These are phyloP conservation scores for Syngnathus scovelli DNA, from an alignment of 2,113 vertebrate genomes.

Conservation along the genomic window DNA sequence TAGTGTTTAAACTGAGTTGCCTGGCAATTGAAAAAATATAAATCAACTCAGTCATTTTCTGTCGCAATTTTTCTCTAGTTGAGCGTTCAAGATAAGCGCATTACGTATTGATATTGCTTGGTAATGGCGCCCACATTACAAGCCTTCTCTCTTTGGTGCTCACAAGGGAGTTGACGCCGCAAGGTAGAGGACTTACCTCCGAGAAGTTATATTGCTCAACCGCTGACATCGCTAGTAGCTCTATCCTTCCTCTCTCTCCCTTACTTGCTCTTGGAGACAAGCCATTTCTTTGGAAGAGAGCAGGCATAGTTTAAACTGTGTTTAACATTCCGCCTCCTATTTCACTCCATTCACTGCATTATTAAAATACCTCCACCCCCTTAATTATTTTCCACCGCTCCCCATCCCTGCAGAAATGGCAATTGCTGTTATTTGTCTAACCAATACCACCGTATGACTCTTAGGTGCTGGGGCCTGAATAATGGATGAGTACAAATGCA, in stretches of 20 bases:
- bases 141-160: constrained; percentile 26
- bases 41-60: constrained; percentile 26
- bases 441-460: constrained; percentile 57
- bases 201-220: constrained; percentile 52
- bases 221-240: constrained; percentile 38
- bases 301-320: constrained; percentile 55
- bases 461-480: constrained; percentile 58
- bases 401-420: constrained; percentile 56
- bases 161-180: constrained; percentile 25
- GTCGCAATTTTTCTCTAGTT: constrained; percentile 32
- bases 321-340: constrained; percentile 60
- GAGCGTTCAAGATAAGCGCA: constrained; percentile 30
- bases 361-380: constrained; percentile 57
- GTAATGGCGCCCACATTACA: constrained; percentile 34
- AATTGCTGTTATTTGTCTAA: constrained; percentile 74
- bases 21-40: constrained; percentile 20
- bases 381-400: constrained; percentile 58
- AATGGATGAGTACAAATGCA: constrained; percentile 69
- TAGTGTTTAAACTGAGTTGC: neutral
- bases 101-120: constrained; percentile 18
- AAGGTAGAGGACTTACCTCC: constrained; percentile 49
- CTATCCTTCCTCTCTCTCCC: constrained; percentile 15
- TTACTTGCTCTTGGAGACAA: constrained; percentile 33
- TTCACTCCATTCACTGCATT: constrained; percentile 50
- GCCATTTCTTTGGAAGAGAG: constrained; percentile 45